Percentiles rank a stretch among this genome's conserved stretches.
Conservation (phyloP, 2,797 vertebrate species). For the Ctenosaura bakeri region DNA sequence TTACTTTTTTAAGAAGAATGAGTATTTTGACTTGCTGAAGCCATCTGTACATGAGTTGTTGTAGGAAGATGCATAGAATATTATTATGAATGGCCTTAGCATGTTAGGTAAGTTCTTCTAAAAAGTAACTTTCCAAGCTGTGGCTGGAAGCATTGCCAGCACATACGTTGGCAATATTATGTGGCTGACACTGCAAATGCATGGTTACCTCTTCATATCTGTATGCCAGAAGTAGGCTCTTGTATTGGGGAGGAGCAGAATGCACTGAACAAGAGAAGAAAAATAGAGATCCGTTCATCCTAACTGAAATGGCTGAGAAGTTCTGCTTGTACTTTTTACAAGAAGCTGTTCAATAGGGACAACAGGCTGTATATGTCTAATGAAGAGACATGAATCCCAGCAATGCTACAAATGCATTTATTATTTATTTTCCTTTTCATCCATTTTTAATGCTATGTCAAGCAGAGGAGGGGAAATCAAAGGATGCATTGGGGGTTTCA, state of each 20-base stretch:
- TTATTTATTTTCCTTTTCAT: slow-evolving; percentile 81
- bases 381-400: slow-evolving; percentile 78
- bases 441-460: slow-evolving; percentile 82
- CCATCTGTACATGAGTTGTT: no score
- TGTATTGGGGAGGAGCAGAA: background rate
- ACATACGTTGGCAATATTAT: background rate
- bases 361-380: slow-evolving; percentile 66
- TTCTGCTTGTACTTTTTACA: slow-evolving; percentile 14
- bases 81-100: no score
- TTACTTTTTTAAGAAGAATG: no score
- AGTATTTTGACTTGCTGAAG: no score
- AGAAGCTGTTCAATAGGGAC: slow-evolving; percentile 62
- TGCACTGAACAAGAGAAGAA: background rate
- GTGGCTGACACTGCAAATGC: background rate
- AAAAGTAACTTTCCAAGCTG: background rate
- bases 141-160: background rate
- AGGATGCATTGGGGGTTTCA: slow-evolving; percentile 74
- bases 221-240: background rate
- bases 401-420: slow-evolving; percentile 79
- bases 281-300: background rate
- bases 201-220: background rate
- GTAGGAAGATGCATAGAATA: no score
- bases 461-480: slow-evolving; percentile 73
- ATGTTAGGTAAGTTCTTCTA: background rate
- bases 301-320: slow-evolving; percentile 13